phyloP scores from a whole-genome alignment of 1,140 invertebrate genomes.

The Megalonaias nervosa region DNA sequence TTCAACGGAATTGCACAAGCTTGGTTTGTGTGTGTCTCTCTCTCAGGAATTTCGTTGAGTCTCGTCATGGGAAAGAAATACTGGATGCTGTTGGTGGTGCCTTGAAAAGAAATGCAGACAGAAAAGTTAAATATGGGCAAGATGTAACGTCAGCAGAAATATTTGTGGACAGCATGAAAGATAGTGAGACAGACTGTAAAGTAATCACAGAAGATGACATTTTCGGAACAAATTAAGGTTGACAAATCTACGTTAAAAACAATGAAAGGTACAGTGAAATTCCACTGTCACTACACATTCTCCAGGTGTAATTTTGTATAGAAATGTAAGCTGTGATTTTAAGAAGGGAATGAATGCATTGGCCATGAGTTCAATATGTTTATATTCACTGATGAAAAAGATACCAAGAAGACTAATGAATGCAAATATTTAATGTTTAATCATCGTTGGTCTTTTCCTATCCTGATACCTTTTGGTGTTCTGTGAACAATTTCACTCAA shows the following conservation, averaged over 20 bases:
- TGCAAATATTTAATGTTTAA: too few relatives aligned
- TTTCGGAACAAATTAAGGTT: not conserved
- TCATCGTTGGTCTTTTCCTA: too few relatives aligned
- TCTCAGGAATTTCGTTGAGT: slow-evolving; percentile 69
- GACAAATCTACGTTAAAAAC: not conserved
- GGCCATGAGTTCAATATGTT: not conserved
- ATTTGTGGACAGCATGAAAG: not conserved
- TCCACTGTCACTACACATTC: slow-evolving; percentile 10
- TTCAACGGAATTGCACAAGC: slow-evolving; percentile 5
- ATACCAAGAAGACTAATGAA: not conserved
- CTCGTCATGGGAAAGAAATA: slow-evolving; percentile 71
- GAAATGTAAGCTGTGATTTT: not conserved
- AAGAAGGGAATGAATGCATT: not conserved
- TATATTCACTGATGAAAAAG: not conserved
- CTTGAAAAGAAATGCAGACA: slow-evolving; percentile 62
- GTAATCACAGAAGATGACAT: not conserved
- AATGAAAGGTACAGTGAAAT: slow-evolving; percentile 21
- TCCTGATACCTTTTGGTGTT: too few relatives aligned
- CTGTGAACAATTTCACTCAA: too few relatives aligned
- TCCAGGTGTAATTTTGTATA: not conserved
- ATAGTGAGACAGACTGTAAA: not conserved
- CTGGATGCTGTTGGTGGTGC: slow-evolving; percentile 70
- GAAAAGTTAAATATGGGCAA: slow-evolving; percentile 3
- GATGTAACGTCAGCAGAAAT: slow-evolving; percentile 25
- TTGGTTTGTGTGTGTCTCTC: slow-evolving; percentile 11